Percentiles rank a stretch among this genome's conserved stretches.
These are phyloP conservation scores for Drosophila dunni DNA, from an alignment of 1,140 invertebrate species.

Conservation along the genomic window DNA sequence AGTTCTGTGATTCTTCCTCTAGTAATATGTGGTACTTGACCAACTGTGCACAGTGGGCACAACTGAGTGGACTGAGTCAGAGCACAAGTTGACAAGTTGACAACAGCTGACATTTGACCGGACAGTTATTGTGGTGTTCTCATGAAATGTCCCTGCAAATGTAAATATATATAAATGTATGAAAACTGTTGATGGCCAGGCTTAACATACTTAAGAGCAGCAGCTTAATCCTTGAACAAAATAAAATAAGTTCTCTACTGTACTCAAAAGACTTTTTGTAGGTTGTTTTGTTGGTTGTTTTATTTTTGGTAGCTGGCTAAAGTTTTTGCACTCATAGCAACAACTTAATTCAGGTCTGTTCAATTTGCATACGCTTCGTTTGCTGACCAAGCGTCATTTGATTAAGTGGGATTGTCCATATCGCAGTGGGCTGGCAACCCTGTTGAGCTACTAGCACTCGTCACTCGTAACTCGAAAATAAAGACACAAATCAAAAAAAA, in stretches of 20 bases:
- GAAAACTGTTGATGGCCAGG: constrained; percentile 20
- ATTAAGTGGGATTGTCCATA: constrained; percentile 9
- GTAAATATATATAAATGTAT: constrained; percentile 5
- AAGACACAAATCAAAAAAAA: too few species aligned
- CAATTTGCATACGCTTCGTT: constrained; percentile 13
- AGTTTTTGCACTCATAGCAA: not conserved
- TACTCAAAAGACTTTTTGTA: not conserved
- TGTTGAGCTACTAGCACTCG: not conserved
- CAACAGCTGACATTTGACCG: constrained; percentile 29
- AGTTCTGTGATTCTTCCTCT: not conserved
- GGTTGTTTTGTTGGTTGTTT: not conserved
- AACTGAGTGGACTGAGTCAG: not conserved
- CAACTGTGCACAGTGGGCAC: not conserved
- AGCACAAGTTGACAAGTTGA: constrained; percentile 21
- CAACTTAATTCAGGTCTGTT: constrained; percentile 1
- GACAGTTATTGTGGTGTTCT: constrained; percentile 23
- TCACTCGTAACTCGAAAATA: too few species aligned
- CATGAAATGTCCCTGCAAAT: constrained; percentile 7
- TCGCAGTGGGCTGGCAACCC: constrained; percentile 13
- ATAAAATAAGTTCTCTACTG: not conserved
- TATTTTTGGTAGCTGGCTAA: not conserved
- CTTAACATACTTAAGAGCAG: constrained; percentile 12
- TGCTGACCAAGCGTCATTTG: not conserved
- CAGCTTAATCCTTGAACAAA: not conserved
- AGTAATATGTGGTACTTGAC: not conserved